Conservation (phyloP, 2,888 invertebrate genomes). For the Camponotus fellah region DNA sequence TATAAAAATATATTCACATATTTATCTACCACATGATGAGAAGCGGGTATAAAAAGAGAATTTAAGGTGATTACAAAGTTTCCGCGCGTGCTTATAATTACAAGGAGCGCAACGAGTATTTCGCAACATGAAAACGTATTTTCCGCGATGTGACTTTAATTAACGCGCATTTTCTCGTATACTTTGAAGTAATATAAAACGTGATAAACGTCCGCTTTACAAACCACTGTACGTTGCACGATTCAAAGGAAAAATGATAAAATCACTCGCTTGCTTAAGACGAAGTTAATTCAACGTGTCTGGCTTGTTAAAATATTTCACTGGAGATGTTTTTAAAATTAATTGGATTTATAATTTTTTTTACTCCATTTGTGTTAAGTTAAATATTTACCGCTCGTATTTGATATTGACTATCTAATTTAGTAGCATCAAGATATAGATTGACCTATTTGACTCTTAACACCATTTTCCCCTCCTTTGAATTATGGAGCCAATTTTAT, state of each 20-base stretch:
- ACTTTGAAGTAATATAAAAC: conserved; percentile 25
- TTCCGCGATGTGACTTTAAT: conserved; percentile 31
- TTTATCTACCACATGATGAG: conserved; percentile 16
- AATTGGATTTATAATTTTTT: not conserved
- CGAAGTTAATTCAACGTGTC: not conserved
- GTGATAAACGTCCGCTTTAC: conserved; percentile 2
- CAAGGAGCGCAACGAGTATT: conserved; percentile 9
- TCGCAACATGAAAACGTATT: conserved; percentile 18
- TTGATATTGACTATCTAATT: conserved; percentile 14
- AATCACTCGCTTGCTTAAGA: not conserved
- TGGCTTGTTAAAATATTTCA: not conserved
- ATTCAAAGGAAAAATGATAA: conserved; percentile 16
- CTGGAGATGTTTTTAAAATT: conserved; percentile 3
- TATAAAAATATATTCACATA: conserved; percentile 23
- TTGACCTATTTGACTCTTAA: conserved; percentile 35
- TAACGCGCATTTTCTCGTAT: conserved; percentile 27
- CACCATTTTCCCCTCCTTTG: not conserved
- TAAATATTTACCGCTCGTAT: not conserved
- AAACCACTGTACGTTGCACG: not conserved
- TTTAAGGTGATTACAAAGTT: conserved; percentile 45
- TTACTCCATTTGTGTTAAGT: not conserved
- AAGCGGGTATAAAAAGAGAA: conserved; percentile 32
- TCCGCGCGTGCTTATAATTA: conserved; percentile 26
- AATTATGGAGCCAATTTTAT: not conserved
- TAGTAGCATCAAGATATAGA: conserved; percentile 24